phyloP scores from a whole-genome alignment of 1,140 invertebrate species.

The Cecropterus lyciades region DNA sequence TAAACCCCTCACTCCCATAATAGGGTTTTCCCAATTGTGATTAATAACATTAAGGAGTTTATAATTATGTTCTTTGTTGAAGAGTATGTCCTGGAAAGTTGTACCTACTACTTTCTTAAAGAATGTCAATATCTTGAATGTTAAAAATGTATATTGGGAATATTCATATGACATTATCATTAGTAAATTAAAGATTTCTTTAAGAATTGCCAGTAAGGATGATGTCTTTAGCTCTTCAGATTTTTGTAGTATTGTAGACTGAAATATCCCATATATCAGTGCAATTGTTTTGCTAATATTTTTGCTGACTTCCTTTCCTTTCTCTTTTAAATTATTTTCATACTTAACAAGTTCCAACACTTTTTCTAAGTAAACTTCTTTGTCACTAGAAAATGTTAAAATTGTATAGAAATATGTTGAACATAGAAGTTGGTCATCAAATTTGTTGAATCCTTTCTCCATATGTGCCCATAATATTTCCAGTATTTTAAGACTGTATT shows the following conservation, averaged over 20 bases:
- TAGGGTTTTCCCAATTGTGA: conserved; percentile 82
- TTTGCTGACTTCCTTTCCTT: conserved; percentile 25
- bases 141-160: conserved; percentile 68
- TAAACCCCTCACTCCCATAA: conserved; percentile 74
- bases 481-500: conserved; percentile 49
- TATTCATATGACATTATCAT: conserved; percentile 70
- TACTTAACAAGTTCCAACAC: conserved; percentile 49
- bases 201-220: conserved; percentile 45
- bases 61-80: conserved; percentile 52
- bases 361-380: conserved; percentile 49
- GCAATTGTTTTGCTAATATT: conserved; percentile 38
- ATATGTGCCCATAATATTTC: conserved; percentile 64
- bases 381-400: conserved; percentile 45
- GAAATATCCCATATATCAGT: conserved; percentile 74
- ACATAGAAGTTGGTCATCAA: conserved; percentile 72
- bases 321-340: conserved; percentile 42
- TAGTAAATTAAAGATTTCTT: conserved; percentile 56
- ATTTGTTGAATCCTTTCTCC: conserved; percentile 47
- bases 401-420: conserved; percentile 66
- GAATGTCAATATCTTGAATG: conserved; percentile 72
- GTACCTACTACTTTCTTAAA: conserved; percentile 68
- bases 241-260: conserved; percentile 66
- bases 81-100: conserved; percentile 52
- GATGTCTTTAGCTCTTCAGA: conserved; percentile 7
- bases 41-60: conserved; percentile 70